A percentile compares a stretch with the other conserved stretches of the same genome.
Evolutionary conservation across 2,888 invertebrate species (phyloP).

Genomic region (Synanthedon tipuliformis): DNA sequence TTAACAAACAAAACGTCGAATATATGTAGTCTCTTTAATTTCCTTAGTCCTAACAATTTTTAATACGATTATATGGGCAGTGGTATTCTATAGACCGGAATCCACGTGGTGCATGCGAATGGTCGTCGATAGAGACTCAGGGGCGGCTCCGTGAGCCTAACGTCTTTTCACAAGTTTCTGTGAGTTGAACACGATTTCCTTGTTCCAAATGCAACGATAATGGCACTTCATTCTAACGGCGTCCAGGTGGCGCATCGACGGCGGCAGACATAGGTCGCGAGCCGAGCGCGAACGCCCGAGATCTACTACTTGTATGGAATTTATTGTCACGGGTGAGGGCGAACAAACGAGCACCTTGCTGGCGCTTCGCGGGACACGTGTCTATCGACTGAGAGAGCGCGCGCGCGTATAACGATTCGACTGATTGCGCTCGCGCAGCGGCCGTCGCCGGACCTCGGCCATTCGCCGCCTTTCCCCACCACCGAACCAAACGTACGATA

Average conservation of each 20-base stretch:
- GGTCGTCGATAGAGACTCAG: constrained; percentile 51
- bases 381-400: constrained; percentile 41
- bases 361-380: constrained; percentile 45
- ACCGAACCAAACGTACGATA: constrained; percentile 4
- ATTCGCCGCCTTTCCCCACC: constrained; percentile 16
- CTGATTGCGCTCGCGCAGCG: constrained; percentile 4
- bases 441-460: constrained; percentile 11
- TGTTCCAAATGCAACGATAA: constrained; percentile 92
- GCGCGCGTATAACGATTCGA: constrained; percentile 5
- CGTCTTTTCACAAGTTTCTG: constrained; percentile 94
- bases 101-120: constrained; percentile 49
- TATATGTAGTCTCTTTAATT: constrained; percentile 33
- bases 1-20: constrained; percentile 27
- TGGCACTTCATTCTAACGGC: constrained; percentile 75
- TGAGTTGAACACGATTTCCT: constrained; percentile 92
- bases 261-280: constrained; percentile 62
- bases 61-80: constrained; percentile 56
- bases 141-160: constrained; percentile 63
- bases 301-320: constrained; percentile 47
- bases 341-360: constrained; percentile 34
- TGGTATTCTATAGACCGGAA: constrained; percentile 43
- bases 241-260: constrained; percentile 55
- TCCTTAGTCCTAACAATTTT: constrained; percentile 42
- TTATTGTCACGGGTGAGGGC: constrained; percentile 58
- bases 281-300: constrained; percentile 60